These are phyloP conservation scores for Arrhamphus sclerolepis DNA, from an alignment of 2,797 vertebrate genomes.

Conservation along the genomic window DNA sequence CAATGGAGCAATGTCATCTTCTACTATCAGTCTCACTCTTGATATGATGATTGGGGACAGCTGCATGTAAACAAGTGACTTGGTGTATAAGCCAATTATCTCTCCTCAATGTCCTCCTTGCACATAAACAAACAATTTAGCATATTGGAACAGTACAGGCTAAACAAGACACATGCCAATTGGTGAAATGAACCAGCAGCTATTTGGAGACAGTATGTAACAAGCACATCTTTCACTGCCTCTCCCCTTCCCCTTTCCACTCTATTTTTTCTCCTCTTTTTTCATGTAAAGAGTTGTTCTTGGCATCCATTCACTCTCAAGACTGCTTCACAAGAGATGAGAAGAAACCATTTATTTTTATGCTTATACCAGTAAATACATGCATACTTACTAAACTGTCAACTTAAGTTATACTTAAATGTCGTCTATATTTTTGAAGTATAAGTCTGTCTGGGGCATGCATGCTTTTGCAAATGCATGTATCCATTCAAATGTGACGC, in stretches of 20 bases:
- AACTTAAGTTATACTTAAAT: no score
- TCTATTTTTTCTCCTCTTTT: conserved; percentile 5
- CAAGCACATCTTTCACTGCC: conserved; percentile 33
- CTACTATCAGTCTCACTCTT: conserved; percentile 19
- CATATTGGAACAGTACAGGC: conserved; percentile 21
- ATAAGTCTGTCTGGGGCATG: conserved; percentile 6
- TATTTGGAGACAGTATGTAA: conserved; percentile 33
- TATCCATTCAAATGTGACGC: conserved; percentile 56
- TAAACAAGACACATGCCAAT: conserved; percentile 36
- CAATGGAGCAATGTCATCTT: conserved; percentile 6
- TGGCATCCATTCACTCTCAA: conserved; percentile 36
- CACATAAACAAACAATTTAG: conserved; percentile 39
- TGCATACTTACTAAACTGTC: conserved; percentile 3
- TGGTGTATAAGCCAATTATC: conserved; percentile 28
- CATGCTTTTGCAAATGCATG: conserved; percentile 42
- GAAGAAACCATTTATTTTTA: conserved; percentile 42
- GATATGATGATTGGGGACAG: conserved; percentile 41
- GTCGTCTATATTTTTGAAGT: not conserved
- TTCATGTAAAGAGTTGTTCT: conserved; percentile 23
- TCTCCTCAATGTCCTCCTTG: conserved; percentile 25
- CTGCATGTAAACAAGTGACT: conserved; percentile 43
- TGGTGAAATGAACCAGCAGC: conserved; percentile 44
- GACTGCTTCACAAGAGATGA: conserved; percentile 32
- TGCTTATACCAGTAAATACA: conserved; percentile 19
- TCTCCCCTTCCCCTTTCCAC: conserved; percentile 16